These are phyloP conservation scores for Exephanes ischioxanthus DNA, from an alignment of 2,888 invertebrate species.

Conservation along the genomic window DNA sequence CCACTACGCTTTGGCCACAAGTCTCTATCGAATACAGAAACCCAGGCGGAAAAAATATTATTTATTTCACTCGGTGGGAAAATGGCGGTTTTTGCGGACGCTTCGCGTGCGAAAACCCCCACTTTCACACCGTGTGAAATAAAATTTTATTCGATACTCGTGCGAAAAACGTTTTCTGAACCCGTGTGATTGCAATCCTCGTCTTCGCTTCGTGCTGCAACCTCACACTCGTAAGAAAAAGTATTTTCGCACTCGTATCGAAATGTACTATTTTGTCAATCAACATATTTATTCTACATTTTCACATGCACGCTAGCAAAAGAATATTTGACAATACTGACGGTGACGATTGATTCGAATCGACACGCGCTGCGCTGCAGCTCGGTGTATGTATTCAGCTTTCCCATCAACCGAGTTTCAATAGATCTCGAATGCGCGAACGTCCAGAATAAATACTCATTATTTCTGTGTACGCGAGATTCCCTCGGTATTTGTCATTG, in stretches of 20 bases:
- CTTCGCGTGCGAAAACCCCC: no score
- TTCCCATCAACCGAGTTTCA: background rate
- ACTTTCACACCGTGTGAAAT: no score
- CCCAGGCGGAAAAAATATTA: background rate
- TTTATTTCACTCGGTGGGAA: background rate
- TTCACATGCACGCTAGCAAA: background rate
- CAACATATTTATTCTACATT: background rate
- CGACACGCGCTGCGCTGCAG: background rate
- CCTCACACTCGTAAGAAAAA: no score
- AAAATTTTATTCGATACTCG: no score
- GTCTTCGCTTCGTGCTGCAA: no score
- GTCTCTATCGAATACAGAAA: background rate
- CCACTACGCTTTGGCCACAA: background rate
- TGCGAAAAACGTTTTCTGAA: no score
- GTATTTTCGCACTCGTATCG: no score
- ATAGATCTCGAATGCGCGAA: conserved; percentile 19
- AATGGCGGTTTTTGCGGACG: no score
- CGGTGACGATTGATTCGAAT: background rate
- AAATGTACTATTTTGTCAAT: background rate
- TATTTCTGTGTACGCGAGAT: conserved; percentile 47
- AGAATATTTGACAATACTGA: background rate
- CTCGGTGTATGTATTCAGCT: background rate
- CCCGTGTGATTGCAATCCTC: no score
- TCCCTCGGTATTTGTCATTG: conserved; percentile 47
- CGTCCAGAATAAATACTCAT: conserved; percentile 52